Conservation (phyloP, 2,888 invertebrate genomes). For the Parnassius mnemosyne region DNA sequence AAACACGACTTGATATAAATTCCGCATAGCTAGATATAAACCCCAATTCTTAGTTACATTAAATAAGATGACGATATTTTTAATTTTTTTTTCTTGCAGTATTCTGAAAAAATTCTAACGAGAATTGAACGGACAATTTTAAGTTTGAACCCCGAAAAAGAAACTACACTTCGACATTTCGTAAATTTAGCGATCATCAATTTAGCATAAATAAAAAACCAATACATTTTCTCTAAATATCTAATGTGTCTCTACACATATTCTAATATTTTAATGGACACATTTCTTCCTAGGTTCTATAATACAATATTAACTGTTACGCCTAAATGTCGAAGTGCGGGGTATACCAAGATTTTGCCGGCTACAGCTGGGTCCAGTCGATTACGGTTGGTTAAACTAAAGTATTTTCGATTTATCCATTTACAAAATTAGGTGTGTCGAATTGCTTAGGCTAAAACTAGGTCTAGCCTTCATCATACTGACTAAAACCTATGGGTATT, state of each 20-base stretch:
- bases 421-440: too few species aligned
- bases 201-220: slow-evolving; percentile 21
- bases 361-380: too few species aligned
- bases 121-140: slow-evolving; percentile 33
- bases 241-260: slow-evolving; percentile 32
- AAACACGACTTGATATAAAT: slow-evolving; percentile 55
- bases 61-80: slow-evolving; percentile 60
- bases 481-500: too few species aligned
- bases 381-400: too few species aligned
- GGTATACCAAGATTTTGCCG: too few species aligned
- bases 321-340: too few species aligned
- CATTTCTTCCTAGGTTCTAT: slow-evolving; percentile 43
- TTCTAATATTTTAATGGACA: slow-evolving; percentile 46
- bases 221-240: slow-evolving; percentile 20
- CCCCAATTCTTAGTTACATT: slow-evolving; percentile 57
- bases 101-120: slow-evolving; percentile 41
- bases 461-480: too few species aligned
- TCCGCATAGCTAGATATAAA: slow-evolving; percentile 60
- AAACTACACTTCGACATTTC: slow-evolving; percentile 53
- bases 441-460: too few species aligned
- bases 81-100: slow-evolving; percentile 50
- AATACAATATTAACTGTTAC: slow-evolving; percentile 27
- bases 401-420: too few species aligned
- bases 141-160: slow-evolving; percentile 47
- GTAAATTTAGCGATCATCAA: slow-evolving; percentile 16